Percentiles rank a stretch among this genome's conserved stretches.
phyloP scores from a whole-genome alignment of 2,888 invertebrate species.

The Drosophila quinaria region DNA sequence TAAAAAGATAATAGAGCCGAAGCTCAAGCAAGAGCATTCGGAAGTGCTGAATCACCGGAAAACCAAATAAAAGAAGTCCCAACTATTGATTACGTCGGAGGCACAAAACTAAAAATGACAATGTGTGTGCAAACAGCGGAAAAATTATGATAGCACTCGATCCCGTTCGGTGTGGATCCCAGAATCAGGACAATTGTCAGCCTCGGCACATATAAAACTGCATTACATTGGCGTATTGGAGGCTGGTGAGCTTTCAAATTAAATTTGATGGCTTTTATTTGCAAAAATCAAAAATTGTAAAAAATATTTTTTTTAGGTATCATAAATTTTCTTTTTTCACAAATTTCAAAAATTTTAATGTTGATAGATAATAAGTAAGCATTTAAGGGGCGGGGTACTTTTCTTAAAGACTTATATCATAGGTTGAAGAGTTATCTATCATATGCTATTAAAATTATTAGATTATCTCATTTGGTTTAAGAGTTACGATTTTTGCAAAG shows the following conservation, averaged over 20 bases:
- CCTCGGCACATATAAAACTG: conserved; percentile 63
- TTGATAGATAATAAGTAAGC: too few relatives aligned
- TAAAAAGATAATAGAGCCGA: conserved; percentile 54
- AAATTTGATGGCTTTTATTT: conserved; percentile 65
- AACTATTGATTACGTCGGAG: conserved; percentile 81
- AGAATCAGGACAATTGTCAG: conserved; percentile 36
- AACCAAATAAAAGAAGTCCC: conserved; percentile 83
- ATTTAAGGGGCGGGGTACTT: too few relatives aligned
- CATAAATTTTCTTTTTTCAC: too few relatives aligned
- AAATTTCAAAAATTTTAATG: too few relatives aligned
- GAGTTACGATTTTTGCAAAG: too few relatives aligned
- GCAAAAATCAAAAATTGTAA: too few relatives aligned
- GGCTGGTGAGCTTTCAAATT: conserved; percentile 49
- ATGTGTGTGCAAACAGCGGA: conserved; percentile 70
- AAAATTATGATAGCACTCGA: conserved; percentile 73
- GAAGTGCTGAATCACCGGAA: conserved; percentile 82
- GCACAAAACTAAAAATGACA: conserved; percentile 67
- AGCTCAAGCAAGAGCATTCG: conserved; percentile 41
- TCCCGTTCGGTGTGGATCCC: conserved; percentile 8
- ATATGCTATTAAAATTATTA: too few relatives aligned
- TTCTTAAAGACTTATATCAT: too few relatives aligned
- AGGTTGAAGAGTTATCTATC: too few relatives aligned
- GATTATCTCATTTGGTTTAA: too few relatives aligned
- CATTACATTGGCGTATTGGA: conserved; percentile 33
- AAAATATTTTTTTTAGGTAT: too few relatives aligned